phyloP scores from a whole-genome alignment of 2,888 invertebrate species.

The Harmothoe impar region DNA sequence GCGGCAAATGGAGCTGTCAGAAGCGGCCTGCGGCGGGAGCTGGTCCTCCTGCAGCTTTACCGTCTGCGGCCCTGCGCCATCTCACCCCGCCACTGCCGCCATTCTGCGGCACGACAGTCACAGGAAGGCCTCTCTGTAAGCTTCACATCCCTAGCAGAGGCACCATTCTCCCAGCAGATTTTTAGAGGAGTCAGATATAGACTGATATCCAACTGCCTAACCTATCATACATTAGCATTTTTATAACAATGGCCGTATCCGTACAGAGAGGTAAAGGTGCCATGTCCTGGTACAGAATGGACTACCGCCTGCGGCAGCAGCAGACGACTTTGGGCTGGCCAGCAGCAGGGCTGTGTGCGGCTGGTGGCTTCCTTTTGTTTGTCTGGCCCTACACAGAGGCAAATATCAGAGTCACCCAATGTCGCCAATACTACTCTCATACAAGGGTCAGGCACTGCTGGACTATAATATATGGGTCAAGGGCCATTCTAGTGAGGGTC shows the following conservation, averaged over 20 bases:
- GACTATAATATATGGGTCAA: too few relatives aligned
- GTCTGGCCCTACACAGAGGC: background rate
- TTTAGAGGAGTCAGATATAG: background rate
- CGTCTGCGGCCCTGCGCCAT: background rate
- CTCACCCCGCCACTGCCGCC: too few relatives aligned
- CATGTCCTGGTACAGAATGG: background rate
- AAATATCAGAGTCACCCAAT: too few relatives aligned
- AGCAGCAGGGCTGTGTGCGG: background rate
- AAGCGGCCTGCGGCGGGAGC: background rate
- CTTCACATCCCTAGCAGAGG: too few relatives aligned
- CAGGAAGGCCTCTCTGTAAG: too few relatives aligned
- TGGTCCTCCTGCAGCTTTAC: background rate
- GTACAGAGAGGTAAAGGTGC: background rate
- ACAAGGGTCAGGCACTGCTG: too few relatives aligned
- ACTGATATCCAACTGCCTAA: background rate
- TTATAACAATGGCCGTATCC: background rate
- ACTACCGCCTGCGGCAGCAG: background rate
- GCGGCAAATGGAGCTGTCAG: conserved; percentile 15
- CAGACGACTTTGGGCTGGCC: background rate
- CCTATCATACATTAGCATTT: background rate
- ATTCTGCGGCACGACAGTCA: too few relatives aligned
- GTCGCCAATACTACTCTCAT: too few relatives aligned
- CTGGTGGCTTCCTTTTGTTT: background rate
- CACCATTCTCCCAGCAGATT: too few relatives aligned
- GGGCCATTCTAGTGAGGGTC: too few relatives aligned